Percentiles rank a stretch among this genome's conserved stretches.
phyloP scores from a whole-genome alignment of 1,140 invertebrate species.

The Cotesia vestalis region DNA sequence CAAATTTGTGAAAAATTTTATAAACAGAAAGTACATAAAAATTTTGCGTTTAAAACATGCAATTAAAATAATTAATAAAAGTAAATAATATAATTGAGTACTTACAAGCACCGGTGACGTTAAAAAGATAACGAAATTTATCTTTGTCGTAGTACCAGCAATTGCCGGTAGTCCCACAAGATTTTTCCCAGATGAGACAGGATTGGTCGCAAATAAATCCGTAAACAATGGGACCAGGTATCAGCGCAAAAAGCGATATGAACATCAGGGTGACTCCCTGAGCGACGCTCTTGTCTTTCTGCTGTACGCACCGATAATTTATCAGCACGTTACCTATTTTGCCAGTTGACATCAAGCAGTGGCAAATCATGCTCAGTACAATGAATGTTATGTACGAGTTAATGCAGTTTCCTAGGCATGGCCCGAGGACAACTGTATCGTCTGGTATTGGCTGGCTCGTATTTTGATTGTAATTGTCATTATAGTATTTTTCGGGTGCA shows the following conservation, averaged over 20 bases:
- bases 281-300: constrained; percentile 72
- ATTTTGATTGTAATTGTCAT: background rate
- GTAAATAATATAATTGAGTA: constrained; percentile 30
- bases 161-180: constrained; percentile 71
- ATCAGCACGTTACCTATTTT: constrained; percentile 72
- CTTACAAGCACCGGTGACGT: constrained; percentile 68
- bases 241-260: constrained; percentile 73
- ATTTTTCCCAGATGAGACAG: constrained; percentile 73
- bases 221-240: constrained; percentile 74
- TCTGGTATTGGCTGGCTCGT: background rate
- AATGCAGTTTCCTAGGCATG: constrained; percentile 68
- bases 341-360: constrained; percentile 69
- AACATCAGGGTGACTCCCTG: constrained; percentile 72
- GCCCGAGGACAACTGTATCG: constrained; percentile 52
- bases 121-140: constrained; percentile 69
- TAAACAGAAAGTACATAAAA: no score
- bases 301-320: constrained; percentile 70
- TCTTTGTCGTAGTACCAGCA: constrained; percentile 73
- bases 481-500: background rate
- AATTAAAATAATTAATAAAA: background rate
- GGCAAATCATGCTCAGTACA: constrained; percentile 64
- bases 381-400: constrained; percentile 62
- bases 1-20: no score
- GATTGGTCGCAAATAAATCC: constrained; percentile 73
- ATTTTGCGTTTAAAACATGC: background rate